Evolutionary conservation across 2,797 vertebrate species (phyloP), one percentile per base, ranked within the genome.

Genomic region (Gymnoscopelus braueri): DNA sequence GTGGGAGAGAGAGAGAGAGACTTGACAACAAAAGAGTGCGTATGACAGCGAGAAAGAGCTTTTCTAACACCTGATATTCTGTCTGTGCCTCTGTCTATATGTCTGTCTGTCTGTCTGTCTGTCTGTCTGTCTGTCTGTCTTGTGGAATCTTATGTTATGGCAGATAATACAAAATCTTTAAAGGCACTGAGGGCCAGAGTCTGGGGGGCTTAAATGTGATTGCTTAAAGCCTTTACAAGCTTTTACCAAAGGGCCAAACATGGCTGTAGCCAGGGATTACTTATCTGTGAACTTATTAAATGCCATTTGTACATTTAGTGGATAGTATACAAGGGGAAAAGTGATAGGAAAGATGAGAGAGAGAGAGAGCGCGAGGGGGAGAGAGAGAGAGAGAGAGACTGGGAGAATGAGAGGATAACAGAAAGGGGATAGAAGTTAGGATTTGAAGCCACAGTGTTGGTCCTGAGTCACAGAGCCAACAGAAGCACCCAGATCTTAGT

Each of bases 21-120:
- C 66, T 19, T 74, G 72, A 66, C 86, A 81, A 91, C 88, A 91
- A 89, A 86, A 58, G 84, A 83, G 82, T 79, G 85, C 76, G 78
- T 82, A 81, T 90, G 88, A 92, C 77, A 72, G 86, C 88, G 85
- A 86, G 81, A 79, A 57, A 53, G 66, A 84, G 86, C 82, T 84
- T 83, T 87, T 32, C 50, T 64, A 74, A 72, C 83, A 81, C 72
- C 77, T 83, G 80, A 87, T 89, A 78, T 83, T 83, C 75, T 23
- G 64, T 65, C 70, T 23, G 72, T 72, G 74, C 52, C 59, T 57
- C 12, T 57, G 19, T 68, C 66, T 74, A 58, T 71, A 76, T 73
- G 72, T 79, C 50, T 39, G 69, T 3, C 70, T 23, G 74, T 72
- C 77, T 57, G 63, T 56, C 11, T 56, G 15, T n/a, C n/a, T n/a